phyloP scores from a whole-genome alignment of 1,140 invertebrate species.

The Drosophila ohnishii region DNA sequence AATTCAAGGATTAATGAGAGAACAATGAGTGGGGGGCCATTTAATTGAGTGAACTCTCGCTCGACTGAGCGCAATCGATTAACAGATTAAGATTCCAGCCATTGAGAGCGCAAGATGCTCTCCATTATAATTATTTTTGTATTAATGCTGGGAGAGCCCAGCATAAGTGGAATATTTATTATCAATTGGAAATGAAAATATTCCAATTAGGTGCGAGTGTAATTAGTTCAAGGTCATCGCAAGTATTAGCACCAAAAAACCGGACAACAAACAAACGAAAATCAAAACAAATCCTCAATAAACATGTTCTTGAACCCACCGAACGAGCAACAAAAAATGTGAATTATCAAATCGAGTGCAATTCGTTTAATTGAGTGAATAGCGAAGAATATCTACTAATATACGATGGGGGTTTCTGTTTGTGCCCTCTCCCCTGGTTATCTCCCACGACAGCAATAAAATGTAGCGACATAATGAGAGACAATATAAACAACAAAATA shows the following conservation, averaged over 20 bases:
- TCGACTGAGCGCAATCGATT: constrained; percentile 72
- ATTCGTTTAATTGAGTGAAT: constrained; percentile 49
- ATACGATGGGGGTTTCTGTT: constrained; percentile 11
- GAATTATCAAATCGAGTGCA: constrained; percentile 41
- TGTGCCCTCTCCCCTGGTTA: constrained; percentile 31
- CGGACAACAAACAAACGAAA: constrained; percentile 30
- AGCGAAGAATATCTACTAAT: neutral
- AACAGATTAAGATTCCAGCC: constrained; percentile 64
- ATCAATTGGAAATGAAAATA: constrained; percentile 52
- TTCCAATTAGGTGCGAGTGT: constrained; percentile 26
- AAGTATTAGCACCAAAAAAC: constrained; percentile 9
- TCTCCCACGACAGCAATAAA: constrained; percentile 21
- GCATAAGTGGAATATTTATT: constrained; percentile 66
- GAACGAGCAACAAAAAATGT: constrained; percentile 12
- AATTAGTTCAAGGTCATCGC: constrained; percentile 71
- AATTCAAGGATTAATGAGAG: constrained; percentile 71
- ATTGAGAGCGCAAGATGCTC: constrained; percentile 23
- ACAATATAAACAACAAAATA: constrained; percentile 23
- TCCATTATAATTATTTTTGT: constrained; percentile 29
- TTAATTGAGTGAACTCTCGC: constrained; percentile 64
- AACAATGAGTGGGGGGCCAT: constrained; percentile 23
- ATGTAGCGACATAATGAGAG: neutral
- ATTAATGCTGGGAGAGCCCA: constrained; percentile 32
- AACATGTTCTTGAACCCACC: constrained; percentile 45
- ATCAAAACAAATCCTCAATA: constrained; percentile 42